These are phyloP conservation scores for Falco peregrinus DNA, from an alignment of 2,797 vertebrate species.

Conservation along the genomic window DNA sequence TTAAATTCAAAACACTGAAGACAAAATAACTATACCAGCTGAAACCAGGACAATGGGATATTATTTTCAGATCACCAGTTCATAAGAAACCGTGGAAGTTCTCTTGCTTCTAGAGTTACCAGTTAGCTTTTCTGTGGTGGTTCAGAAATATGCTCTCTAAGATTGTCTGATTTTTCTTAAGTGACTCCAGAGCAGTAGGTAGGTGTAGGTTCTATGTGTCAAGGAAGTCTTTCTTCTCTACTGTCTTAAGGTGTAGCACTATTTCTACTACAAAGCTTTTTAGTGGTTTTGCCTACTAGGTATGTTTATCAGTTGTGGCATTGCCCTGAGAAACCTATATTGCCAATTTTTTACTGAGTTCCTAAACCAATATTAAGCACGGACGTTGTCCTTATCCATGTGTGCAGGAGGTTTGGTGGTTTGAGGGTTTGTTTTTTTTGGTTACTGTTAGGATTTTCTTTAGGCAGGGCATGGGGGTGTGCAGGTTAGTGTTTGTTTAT, in stretches of 20 bases:
- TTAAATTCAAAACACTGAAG: too few relatives aligned
- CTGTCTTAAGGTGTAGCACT: not conserved
- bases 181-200: not conserved
- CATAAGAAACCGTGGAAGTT: not conserved
- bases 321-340: not conserved
- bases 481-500: not conserved
- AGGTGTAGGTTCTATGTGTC: not conserved
- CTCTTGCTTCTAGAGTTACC: not conserved
- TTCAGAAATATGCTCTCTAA: too few relatives aligned
- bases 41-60: not conserved
- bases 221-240: not conserved
- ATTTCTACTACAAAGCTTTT: not conserved
- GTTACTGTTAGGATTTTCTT: not conserved
- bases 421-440: not conserved
- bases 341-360: not conserved
- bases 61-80: not conserved
- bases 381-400: accelerated
- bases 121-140: not conserved
- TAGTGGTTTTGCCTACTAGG: not conserved
- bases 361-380: not conserved
- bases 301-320: not conserved
- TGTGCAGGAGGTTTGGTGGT: not conserved
- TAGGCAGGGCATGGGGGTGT: too few relatives aligned
- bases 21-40: too few relatives aligned
- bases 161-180: not conserved